A percentile compares a stretch with the other conserved stretches of the same genome.
Conservation (phyloP, 1,140 invertebrate genomes). For the Nasonia vitripennis region DNA sequence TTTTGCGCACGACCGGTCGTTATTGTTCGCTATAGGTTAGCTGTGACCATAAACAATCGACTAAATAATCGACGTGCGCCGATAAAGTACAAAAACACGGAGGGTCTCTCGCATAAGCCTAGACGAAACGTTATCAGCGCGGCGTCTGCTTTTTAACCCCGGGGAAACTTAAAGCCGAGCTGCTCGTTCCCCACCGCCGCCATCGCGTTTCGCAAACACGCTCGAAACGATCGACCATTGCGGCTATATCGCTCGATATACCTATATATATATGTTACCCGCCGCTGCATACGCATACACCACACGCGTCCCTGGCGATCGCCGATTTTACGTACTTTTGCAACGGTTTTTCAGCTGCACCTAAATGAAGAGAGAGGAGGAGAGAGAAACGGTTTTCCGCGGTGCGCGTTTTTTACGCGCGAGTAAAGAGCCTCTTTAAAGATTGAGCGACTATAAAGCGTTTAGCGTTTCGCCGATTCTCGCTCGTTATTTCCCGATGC, state of each 20-base stretch:
- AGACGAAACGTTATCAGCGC: neutral
- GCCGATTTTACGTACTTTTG: neutral
- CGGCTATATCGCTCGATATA: too few species aligned
- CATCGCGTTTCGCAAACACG: neutral
- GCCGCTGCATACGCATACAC: too few species aligned
- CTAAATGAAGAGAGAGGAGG: neutral
- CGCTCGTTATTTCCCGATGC: too few species aligned
- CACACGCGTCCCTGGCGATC: neutral
- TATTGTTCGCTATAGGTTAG: too few species aligned
- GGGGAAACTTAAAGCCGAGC: conserved; percentile 7
- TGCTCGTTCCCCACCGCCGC: neutral
- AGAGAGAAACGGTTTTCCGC: neutral
- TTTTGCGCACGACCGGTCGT: too few species aligned
- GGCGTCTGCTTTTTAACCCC: neutral
- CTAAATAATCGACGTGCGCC: neutral
- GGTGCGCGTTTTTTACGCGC: too few species aligned
- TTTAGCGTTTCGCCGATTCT: too few species aligned
- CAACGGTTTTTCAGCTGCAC: neutral
- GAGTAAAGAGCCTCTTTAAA: too few species aligned
- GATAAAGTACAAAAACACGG: neutral
- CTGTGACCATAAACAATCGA: too few species aligned
- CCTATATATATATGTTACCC: too few species aligned
- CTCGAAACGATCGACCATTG: too few species aligned
- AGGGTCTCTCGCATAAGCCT: neutral
- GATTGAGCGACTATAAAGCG: too few species aligned